Conservation (phyloP, 30 jellyfish, hydroid and myxozoan genomes). For the Aurelia aurita region DNA sequence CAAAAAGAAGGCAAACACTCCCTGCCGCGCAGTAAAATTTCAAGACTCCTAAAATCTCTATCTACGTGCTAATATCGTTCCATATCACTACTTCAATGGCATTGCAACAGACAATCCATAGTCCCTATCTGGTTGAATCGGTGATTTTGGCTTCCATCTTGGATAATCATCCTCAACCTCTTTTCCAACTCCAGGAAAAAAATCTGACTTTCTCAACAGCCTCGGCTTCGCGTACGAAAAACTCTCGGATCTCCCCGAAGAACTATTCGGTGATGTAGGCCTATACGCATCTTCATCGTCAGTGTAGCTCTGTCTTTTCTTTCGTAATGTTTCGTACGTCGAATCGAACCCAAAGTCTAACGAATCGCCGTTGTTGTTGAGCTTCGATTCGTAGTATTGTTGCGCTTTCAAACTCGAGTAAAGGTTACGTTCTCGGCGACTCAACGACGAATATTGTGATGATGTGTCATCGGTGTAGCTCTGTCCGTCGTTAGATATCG, state of each 20-base stretch:
- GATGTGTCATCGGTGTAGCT: constrained; percentile 70
- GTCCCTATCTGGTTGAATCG: constrained; percentile 55
- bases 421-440: constrained; percentile 66
- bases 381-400: constrained; percentile 42
- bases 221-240: constrained; percentile 80
- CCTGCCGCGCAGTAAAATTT: too few species aligned
- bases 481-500: constrained; percentile 46
- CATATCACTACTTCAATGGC: constrained; percentile 3
- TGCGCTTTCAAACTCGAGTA: constrained; percentile 68
- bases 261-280: constrained; percentile 63
- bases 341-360: constrained; percentile 66
- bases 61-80: too few species aligned
- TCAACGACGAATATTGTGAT: constrained; percentile 65
- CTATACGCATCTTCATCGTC: constrained; percentile 11
- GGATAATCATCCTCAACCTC: constrained; percentile 83
- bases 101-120: constrained; percentile 66
- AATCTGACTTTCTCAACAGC: constrained; percentile 65
- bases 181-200: constrained; percentile 72
- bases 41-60: too few species aligned
- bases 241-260: constrained; percentile 67
- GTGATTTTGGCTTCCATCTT: constrained; percentile 73
- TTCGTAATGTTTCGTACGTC: constrained; percentile 75
- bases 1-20: too few species aligned
- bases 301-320: constrained; percentile 51
- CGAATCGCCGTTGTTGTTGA: constrained; percentile 52